Evolutionary conservation across 2,797 vertebrate species (phyloP).

Genomic region (Anguilla obscura): DNA sequence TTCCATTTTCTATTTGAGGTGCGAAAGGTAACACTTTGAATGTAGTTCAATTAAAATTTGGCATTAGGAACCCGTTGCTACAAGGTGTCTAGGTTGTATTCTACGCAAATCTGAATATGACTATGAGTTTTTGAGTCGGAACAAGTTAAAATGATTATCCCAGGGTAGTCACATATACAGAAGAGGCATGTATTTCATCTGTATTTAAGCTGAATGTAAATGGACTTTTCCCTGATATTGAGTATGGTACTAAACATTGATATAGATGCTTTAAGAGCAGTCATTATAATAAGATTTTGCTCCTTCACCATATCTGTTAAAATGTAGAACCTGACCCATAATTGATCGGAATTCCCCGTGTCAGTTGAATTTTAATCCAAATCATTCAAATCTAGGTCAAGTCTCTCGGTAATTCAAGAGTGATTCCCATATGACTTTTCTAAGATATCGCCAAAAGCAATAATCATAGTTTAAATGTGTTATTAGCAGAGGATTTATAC

Average conservation of each 20-base stretch:
- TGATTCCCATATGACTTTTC: constrained; percentile 19
- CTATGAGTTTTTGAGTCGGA: neutral
- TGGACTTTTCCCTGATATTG: neutral
- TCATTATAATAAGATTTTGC: constrained; percentile 67
- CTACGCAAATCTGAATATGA: neutral
- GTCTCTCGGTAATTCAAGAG: constrained; percentile 54
- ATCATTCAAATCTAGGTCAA: constrained; percentile 73
- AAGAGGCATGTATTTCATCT: neutral
- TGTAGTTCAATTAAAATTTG: neutral
- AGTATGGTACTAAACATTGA: constrained; percentile 36
- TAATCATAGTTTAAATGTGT: constrained; percentile 71
- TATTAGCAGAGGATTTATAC: constrained; percentile 64
- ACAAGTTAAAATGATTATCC: neutral
- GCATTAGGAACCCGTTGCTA: neutral
- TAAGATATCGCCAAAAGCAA: constrained; percentile 65
- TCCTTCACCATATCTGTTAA: constrained; percentile 52
- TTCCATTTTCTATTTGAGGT: neutral
- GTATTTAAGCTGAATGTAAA: neutral
- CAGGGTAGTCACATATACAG: neutral
- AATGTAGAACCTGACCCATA: constrained; percentile 68
- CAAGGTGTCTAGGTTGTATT: neutral
- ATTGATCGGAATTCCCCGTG: constrained; percentile 72
- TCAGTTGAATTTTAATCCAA: constrained; percentile 69
- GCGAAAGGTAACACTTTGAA: neutral
- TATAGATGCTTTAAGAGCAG: neutral